These are phyloP conservation scores for Clangula hyemalis DNA, from an alignment of 2,797 vertebrate genomes.

Conservation along the genomic window DNA sequence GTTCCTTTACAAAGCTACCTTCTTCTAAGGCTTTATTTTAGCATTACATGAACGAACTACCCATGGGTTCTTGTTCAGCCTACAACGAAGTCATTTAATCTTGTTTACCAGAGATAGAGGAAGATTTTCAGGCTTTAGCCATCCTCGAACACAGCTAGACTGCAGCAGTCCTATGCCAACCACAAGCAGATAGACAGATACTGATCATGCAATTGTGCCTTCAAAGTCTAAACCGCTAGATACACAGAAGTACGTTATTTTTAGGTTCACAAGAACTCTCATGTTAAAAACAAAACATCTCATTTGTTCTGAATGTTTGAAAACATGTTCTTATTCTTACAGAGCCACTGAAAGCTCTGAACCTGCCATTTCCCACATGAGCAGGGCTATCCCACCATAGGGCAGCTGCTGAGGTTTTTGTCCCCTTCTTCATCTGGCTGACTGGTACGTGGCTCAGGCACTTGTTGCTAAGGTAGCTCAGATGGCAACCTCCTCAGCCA, in stretches of 20 bases:
- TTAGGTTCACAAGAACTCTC: neutral
- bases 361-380: neutral
- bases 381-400: neutral
- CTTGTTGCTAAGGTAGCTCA: neutral
- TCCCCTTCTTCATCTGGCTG: neutral
- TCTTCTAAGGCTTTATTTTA: neutral
- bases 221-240: neutral
- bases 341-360: neutral
- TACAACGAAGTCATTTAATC: neutral
- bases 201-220: neutral
- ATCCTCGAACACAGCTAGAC: neutral
- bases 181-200: accelerated
- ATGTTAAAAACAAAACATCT: neutral
- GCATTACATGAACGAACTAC: neutral
- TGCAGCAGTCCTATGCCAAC: neutral
- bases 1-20: neutral
- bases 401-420: neutral
- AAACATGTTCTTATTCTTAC: neutral
- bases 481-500: neutral
- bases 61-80: neutral
- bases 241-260: neutral
- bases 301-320: neutral
- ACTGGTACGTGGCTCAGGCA: accelerated
- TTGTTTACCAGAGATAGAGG: neutral
- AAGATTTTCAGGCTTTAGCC: neutral